Evolutionary conservation across 1,140 invertebrate genomes (phyloP).

Genomic region (Asbolus verrucosus): DNA sequence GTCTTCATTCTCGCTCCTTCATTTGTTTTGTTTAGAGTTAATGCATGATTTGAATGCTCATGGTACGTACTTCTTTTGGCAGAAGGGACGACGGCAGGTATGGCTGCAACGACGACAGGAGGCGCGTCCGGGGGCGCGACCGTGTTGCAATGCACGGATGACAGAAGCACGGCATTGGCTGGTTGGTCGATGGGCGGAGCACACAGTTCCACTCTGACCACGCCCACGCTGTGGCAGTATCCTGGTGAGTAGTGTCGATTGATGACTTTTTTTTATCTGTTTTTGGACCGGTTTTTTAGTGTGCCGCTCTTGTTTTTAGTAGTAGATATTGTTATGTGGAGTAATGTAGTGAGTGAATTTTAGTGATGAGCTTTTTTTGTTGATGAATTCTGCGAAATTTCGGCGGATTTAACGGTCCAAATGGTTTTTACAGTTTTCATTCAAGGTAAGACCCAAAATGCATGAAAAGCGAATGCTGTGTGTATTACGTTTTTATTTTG

Average conservation of each 20-base stretch:
- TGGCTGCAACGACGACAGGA: slow-evolving; percentile 67
- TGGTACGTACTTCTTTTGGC: slow-evolving; percentile 1
- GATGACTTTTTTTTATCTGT: slow-evolving; percentile 49
- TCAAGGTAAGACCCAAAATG: no score
- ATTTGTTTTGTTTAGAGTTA: slow-evolving; percentile 2
- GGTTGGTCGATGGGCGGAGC: slow-evolving; percentile 66
- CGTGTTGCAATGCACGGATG: slow-evolving; percentile 67
- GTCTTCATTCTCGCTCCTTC: neutral
- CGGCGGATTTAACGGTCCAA: neutral
- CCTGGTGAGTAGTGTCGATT: slow-evolving; percentile 70
- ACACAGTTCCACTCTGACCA: slow-evolving; percentile 65
- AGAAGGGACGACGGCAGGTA: slow-evolving; percentile 45
- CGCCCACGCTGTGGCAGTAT: slow-evolving; percentile 80
- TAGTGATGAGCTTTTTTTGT: neutral
- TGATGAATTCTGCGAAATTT: neutral
- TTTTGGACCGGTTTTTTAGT: slow-evolving; percentile 63
- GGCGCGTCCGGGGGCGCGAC: slow-evolving; percentile 66
- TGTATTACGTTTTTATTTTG: no score
- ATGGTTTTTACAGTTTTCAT: no score
- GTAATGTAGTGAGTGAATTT: slow-evolving; percentile 7
- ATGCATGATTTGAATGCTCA: neutral
- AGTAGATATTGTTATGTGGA: slow-evolving; percentile 12
- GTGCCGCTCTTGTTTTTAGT: neutral
- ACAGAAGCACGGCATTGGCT: slow-evolving; percentile 66
- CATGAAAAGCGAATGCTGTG: no score